Evolutionary conservation across 2,888 invertebrate genomes (phyloP).

Genomic region (Drosophila macrospina): DNA sequence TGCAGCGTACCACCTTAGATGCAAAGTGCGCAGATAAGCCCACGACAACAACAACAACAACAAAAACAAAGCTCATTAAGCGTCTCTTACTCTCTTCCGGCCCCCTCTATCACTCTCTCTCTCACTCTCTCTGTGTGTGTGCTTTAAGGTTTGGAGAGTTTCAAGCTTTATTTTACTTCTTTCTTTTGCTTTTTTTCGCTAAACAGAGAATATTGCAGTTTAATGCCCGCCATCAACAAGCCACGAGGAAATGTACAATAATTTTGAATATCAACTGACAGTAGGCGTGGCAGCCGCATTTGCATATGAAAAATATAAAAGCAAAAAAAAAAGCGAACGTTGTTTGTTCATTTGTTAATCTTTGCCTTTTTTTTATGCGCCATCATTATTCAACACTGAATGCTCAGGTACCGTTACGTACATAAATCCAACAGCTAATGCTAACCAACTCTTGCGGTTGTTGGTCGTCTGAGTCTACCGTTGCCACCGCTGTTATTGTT

Average conservation of each 20-base stretch:
- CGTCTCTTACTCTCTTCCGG: conserved; percentile 6
- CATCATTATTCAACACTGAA: conserved; percentile 75
- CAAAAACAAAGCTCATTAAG: conserved; percentile 51
- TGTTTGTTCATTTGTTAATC: conserved; percentile 71
- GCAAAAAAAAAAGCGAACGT: conserved; percentile 44
- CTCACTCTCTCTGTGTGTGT: conserved; percentile 4
- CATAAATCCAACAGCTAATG: conserved; percentile 54
- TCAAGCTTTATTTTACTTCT: conserved; percentile 11
- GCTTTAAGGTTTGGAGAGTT: conserved; percentile 9
- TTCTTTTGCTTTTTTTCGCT: background rate
- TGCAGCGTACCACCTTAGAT: conserved; percentile 26
- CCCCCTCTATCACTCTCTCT: conserved; percentile 7
- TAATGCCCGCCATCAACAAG: conserved; percentile 25
- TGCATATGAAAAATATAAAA: conserved; percentile 55
- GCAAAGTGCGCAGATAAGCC: conserved; percentile 58
- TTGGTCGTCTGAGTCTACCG: conserved; percentile 42
- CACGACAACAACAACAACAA: no score
- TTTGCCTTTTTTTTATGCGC: conserved; percentile 51
- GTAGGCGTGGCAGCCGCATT: conserved; percentile 63
- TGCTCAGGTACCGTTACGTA: conserved; percentile 74
- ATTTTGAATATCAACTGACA: conserved; percentile 57
- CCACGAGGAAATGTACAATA: conserved; percentile 50
- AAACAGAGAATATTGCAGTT: conserved; percentile 37
- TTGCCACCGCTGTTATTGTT: conserved; percentile 20
- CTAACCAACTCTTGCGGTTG: conserved; percentile 72